phyloP scores from a whole-genome alignment of 2,113 vertebrate genomes.

The Mobula hypostoma region DNA sequence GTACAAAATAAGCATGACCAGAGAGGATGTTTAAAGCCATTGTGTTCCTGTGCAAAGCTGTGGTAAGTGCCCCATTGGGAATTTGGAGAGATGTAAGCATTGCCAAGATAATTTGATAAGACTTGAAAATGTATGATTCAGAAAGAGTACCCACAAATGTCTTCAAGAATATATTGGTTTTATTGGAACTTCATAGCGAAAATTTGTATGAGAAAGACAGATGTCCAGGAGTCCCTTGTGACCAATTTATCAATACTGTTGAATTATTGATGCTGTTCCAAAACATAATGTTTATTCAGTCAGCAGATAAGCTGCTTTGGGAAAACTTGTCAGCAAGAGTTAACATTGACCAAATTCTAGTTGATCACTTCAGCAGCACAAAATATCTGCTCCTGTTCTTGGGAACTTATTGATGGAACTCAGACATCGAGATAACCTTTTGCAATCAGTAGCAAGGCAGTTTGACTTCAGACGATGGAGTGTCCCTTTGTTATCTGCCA shows the following conservation, averaged over 20 bases:
- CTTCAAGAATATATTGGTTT: not conserved
- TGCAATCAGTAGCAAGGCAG: not conserved
- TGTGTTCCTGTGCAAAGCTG: not conserved
- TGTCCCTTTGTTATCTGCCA: not conserved
- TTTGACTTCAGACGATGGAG: not conserved
- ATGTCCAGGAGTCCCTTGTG: not conserved
- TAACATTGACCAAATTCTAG: constrained; percentile 18
- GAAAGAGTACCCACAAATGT: not conserved
- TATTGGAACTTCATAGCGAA: not conserved
- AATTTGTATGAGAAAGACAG: not conserved
- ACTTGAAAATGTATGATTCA: not conserved
- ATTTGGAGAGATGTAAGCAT: not conserved
- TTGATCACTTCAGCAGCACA: not conserved
- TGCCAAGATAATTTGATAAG: not conserved
- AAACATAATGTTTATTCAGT: constrained; percentile 1
- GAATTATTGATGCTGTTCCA: not conserved
- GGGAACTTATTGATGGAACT: not conserved
- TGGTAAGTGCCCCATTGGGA: not conserved
- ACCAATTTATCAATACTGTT: not conserved
- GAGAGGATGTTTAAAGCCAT: not conserved
- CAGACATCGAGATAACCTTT: not conserved
- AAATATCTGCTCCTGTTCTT: not conserved
- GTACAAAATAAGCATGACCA: not conserved
- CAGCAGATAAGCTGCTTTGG: not conserved
- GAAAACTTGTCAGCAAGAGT: not conserved